Evolutionary conservation across 2,113 vertebrate genomes (phyloP), one percentile per base, ranked within the genome.

Genomic region (Siniperca knerii): DNA sequence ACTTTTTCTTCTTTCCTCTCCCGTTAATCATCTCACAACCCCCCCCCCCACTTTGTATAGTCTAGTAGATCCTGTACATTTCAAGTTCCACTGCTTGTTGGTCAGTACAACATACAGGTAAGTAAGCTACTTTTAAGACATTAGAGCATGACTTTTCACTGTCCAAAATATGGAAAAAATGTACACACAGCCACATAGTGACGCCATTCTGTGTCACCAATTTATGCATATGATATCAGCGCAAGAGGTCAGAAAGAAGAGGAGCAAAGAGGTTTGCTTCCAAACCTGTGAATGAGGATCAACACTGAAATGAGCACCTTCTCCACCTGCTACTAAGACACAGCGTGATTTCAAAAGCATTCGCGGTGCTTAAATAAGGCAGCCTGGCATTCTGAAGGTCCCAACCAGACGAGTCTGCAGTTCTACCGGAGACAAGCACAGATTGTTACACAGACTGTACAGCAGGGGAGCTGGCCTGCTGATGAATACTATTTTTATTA

Each of bases 71-170:
- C 25, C 52, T 67, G 69, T 77, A 54, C 66, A 82, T 64, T 81
- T 79, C 75, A 83, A 89, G 83, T 64, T 75, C 37, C n/a, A 55
- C 60, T 71, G 29, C 50, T 18, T 54, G 65, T 54, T 75, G 40
- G 40, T 82, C 44, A 72, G 48, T 61, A 52, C 67, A 76, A 66
- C 54, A 79, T n/a, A 61, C 23, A 55, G 18, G 20, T 21, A 18
- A 25, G 18, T 50, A 33, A 67, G 4, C 61, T 48, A 42, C 48
- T 64, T 37, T 77, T 86, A 84, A 83, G 81, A 90, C 81, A 81
- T 74, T 11, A 52, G 66, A 83, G 65, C 42, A 12, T 64, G 48
- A 72, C 35, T 55, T 57, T 64, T 40, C 29, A 54, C 52, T 50
- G n/a, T 52, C 78, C 52, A 75, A 79, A 67, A 64, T 84, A 40